Base-by-base conservation (phyloP, 2,113 vertebrate species). In the Hipposideros armiger region DNA sequence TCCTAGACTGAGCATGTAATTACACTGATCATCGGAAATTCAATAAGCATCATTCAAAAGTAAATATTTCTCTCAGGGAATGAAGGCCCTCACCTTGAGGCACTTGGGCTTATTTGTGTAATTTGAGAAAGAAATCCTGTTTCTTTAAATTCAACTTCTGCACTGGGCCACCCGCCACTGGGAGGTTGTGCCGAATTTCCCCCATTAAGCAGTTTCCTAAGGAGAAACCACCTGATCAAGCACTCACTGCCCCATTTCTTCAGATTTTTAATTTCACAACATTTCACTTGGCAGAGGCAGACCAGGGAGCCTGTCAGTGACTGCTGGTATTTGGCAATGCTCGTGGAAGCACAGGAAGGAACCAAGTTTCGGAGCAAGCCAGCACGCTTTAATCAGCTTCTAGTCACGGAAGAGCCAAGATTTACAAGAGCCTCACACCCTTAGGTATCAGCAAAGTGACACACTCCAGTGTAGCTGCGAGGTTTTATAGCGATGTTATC, bases 241-340 rank as follows among this genome's bases (percentile, higher is more conserved):
- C 91, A 80, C 83, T 86, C 91, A n/a, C 19, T 73, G 40, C 67
- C 58, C 4, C 1, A 62, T 96, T 91, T 87, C 93, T 96, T 96
- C 80, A 20, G 22, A 97, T 96, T 93, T 98, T 95, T 89, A 36
- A 98, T 98, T 97, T 97, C 97, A 95, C 96, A 97, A 96, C 91
- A 78, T 93, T 95, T 56, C 77, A 81, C 50, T 94, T 95, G 67
- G 83, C 91, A 90, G 83, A 90, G 58, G 87, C 77, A 58, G 81
- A 62, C 80, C 62, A 74, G 91, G 96, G 91, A 97, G 97, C 90
- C 67, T 93, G 84, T 98, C 22, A 88, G 82, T 45, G 80, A 52
- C 67, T 95, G 87, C 80, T 96, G 94, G 69, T 22, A 86, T 80
- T 96, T 87, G 91, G 93, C 95, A 94, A 22, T n/a, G 60, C 50